Evolutionary conservation across 2,888 invertebrate genomes (phyloP), one percentile per base, ranked within the genome.

Genomic region (Drosophila dives): DNA sequence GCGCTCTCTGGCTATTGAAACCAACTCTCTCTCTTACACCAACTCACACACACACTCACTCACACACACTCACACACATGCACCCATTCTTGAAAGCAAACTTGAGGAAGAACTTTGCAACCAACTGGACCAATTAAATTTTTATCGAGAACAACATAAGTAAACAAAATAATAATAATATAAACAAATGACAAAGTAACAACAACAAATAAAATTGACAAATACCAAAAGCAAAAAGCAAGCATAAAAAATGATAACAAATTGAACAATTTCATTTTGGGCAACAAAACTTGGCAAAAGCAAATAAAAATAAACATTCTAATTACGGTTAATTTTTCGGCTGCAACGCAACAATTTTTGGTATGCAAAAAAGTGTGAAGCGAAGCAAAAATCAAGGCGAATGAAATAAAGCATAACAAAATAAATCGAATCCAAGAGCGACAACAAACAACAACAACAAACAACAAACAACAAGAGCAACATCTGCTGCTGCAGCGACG

Each of bases 91-190:
- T 59, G 75, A 58, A 75, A 42, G 75, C 64, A 77, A 67, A 65
- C 54, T 72, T 70, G 78, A 74, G 66, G 81, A 81, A 77, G 71
- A 61, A 63, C 65, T 75, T 75, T 73, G 83, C 75, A 81, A 85
- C 83, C 81, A 87, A 86, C 79, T 84, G 84, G 88, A 87, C 82
- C 88, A 88, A 88, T 77, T 75, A 80, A 72, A 77, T 75, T 74
- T 84, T 82, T 87, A 84, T 83, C 82, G 81, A 80, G 65, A 73
- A 66, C 62, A 59, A 69, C 54, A 49, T 34, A 34, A 70, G 45
- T 45, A 62, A 64, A 55, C 23, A 51, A 68, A 59, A 66, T 34
- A 36, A 59, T 55, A 55, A 29, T 29, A 29, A 29, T 29, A 29
- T n/a, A 58, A 66, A 64, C 60, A 34, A 40, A 23, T 45, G 55